Evolutionary conservation across 2,888 invertebrate genomes (phyloP).

Genomic region (Pterostichus madidus): DNA sequence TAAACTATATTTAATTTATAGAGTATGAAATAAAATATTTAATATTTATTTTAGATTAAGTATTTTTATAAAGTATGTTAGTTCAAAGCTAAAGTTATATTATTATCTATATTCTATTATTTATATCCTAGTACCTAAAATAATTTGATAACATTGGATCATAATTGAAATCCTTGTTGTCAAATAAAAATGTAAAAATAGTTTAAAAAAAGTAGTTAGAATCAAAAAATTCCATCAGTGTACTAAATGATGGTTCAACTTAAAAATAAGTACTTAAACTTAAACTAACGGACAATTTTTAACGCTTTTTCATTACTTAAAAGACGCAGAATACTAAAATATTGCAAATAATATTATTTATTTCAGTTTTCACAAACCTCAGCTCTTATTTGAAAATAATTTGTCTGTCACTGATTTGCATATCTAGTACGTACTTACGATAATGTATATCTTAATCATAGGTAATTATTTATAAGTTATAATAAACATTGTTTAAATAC

Average conservation of each 20-base stretch:
- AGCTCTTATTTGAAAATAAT: slow-evolving; percentile 1
- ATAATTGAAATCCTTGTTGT: background rate
- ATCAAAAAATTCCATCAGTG: slow-evolving; percentile 29
- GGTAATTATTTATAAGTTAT: slow-evolving; percentile 59
- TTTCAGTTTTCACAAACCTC: slow-evolving; percentile 19
- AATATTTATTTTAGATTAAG: slow-evolving; percentile 52
- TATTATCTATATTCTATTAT: slow-evolving; percentile 39
- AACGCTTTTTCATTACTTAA: slow-evolving; percentile 40
- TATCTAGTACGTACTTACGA: slow-evolving; percentile 31
- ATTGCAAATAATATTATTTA: background rate
- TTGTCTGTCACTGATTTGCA: slow-evolving; percentile 41
- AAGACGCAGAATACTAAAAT: slow-evolving; percentile 37
- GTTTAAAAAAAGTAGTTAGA: slow-evolving; percentile 4
- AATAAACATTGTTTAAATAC: slow-evolving; percentile 61
- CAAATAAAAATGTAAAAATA: background rate
- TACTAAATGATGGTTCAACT: slow-evolving; percentile 29
- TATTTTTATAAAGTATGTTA: slow-evolving; percentile 48
- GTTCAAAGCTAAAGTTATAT: slow-evolving; percentile 27
- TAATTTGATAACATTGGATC: background rate
- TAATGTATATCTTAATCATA: slow-evolving; percentile 54
- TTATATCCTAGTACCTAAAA: slow-evolving; percentile 40
- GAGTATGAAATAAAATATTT: slow-evolving; percentile 31
- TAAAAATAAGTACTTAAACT: slow-evolving; percentile 41
- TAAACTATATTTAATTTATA: slow-evolving; percentile 38
- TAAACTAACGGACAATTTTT: slow-evolving; percentile 41